Evolutionary conservation across 2,113 vertebrate genomes (phyloP), one percentile per base, ranked within the genome.

Genomic region (Meleagris gallopavo): DNA sequence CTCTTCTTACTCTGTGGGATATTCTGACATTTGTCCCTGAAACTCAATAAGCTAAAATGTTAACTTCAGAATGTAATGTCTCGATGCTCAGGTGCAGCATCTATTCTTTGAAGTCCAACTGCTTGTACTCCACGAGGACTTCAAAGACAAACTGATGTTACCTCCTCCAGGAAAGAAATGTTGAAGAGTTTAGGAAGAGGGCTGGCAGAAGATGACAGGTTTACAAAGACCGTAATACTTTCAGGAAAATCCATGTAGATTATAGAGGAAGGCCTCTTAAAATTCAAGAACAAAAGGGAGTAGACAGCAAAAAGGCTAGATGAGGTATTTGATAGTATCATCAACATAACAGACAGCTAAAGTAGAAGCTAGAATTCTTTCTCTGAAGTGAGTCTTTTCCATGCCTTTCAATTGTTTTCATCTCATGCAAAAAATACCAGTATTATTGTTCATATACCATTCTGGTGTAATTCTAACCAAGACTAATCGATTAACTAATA

Each of bases 191-290:
- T 89, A 89, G 79, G 79, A 91, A 64, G 15, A 80, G 12, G 30
- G 41, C n/a, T 95, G 75, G 93, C 89, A 95, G 69, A 74, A 74
- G 84, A 93, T 96, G 85, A 95, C 91, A 95, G 67, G 62, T 93
- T 94, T 89, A 45, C 64, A 85, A n/a, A 74, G 45, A 94, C 14
- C 83, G 18, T 67, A 58, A 76, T 73, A 87, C 79, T 93, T 95
- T 94, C 84, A 87, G 84, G 67, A 83, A 95, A 85, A 91, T 93
- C 54, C 58, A 69, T 34, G 41, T 46, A 89, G 88, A 89, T 95
- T 95, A 74, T 46, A 67, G 67, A 70, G 58, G 61, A 93, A 61
- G 32, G 1, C 41, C 13, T 70, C 30, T 83, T 88, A 93, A 92
- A 83, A 88, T 77, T 95, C 50, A 88, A 57, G 45, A 86, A 64